A percentile compares a stretch with the other conserved stretches of the same genome.
phyloP scores from a whole-genome alignment of 2,113 vertebrate genomes.

The Lepisosteus osseus region DNA sequence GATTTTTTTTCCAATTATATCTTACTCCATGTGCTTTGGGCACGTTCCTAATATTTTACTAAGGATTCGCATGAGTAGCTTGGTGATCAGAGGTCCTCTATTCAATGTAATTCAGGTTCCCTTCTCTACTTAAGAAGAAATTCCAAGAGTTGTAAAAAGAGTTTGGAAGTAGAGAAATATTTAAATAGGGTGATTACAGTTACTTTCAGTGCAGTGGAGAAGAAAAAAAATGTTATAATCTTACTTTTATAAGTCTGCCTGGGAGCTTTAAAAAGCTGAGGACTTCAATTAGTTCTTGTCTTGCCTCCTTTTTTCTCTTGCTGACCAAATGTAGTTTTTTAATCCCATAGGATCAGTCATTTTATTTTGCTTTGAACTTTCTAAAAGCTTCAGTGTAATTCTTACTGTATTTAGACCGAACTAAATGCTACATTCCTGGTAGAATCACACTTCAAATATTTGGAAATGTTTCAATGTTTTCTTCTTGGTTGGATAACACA shows the following conservation, averaged over 20 bases:
- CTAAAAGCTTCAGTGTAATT: background rate
- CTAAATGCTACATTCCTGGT: slow-evolving; percentile 31
- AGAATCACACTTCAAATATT: slow-evolving; percentile 25
- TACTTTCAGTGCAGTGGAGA: too few species aligned
- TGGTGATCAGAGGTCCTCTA: too few species aligned
- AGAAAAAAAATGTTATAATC: too few species aligned
- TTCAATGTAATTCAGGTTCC: too few species aligned
- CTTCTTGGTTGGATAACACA: slow-evolving; percentile 35
- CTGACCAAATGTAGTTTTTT: slow-evolving; percentile 25
- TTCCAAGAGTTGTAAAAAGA: too few species aligned
- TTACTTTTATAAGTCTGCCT: slow-evolving; percentile 12
- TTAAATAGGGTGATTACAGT: too few species aligned
- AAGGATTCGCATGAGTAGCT: background rate
- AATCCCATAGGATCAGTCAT: slow-evolving; percentile 31
- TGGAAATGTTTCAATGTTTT: slow-evolving; percentile 32
- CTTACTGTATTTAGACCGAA: background rate
- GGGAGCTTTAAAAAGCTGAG: slow-evolving; percentile 41
- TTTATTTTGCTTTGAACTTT: slow-evolving; percentile 20
- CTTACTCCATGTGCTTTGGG: too few species aligned
- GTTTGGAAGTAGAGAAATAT: too few species aligned
- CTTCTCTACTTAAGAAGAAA: too few species aligned
- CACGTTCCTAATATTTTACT: background rate
- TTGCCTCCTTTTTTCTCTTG: slow-evolving; percentile 33
- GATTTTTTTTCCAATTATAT: too few species aligned
- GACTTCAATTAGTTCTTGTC: slow-evolving; percentile 38